Conservation (phyloP, 2,113 vertebrate species). For the Albula goreensis region DNA sequence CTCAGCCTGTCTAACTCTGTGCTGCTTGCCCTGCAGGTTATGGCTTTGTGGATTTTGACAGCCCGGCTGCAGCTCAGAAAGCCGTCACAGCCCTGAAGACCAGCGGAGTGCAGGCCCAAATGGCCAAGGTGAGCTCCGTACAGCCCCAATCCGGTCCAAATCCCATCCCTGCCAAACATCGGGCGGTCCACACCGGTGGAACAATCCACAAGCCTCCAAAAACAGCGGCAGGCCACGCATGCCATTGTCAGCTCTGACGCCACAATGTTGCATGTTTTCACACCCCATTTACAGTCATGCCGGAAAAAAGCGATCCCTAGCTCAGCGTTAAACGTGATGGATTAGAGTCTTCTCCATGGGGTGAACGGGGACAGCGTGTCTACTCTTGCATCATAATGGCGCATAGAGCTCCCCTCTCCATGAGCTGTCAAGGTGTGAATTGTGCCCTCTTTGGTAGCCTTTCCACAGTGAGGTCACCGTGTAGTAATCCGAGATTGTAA, state of each 20-base stretch:
- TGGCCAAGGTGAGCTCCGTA: slow-evolving; percentile 89
- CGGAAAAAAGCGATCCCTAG: neutral
- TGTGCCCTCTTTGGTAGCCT: neutral
- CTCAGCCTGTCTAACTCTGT: neutral
- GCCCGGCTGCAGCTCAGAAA: slow-evolving; percentile 93
- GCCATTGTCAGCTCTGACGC: neutral
- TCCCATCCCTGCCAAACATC: neutral
- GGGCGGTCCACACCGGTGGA: too few relatives aligned
- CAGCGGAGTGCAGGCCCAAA: slow-evolving; percentile 95
- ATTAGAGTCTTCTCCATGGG: neutral
- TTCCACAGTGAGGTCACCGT: neutral
- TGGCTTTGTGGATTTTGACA: slow-evolving; percentile 98
- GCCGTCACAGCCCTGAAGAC: slow-evolving; percentile 95
- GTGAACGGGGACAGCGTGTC: neutral
- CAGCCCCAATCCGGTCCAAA: neutral
- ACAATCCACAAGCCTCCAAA: neutral
- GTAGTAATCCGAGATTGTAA: neutral
- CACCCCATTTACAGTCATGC: neutral
- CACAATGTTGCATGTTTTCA: neutral
- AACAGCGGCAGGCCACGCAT: neutral
- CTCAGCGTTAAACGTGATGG: neutral
- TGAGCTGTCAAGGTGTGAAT: neutral
- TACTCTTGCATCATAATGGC: neutral
- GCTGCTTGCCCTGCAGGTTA: slow-evolving; percentile 78
- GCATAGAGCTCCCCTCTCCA: neutral